Base-by-base conservation (phyloP, 2,888 invertebrate genomes). In the Drosophila hamatofila region DNA sequence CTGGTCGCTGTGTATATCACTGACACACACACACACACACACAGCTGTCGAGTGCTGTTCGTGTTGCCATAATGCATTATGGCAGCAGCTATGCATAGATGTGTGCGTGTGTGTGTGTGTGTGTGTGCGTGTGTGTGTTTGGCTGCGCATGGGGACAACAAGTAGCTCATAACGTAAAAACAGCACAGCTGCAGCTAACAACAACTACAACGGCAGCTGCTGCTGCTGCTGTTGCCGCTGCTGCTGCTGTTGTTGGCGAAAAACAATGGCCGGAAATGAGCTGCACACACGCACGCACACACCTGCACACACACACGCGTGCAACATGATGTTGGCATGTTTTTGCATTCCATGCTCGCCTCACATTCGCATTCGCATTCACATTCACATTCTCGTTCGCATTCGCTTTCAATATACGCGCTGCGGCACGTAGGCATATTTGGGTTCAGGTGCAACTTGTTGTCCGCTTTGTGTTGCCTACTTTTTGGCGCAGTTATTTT, bases 211-310 rank as follows among this genome's bases (percentile, higher is more conserved):
- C 62, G 78, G 48, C 67, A 80, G 39, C 39, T 41, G 57, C 58
- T 55, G 61, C 62, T 55, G 42, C 5, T 21, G 21, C 18, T 21
- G 42, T 6, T 21, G 9, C 41, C 9, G 23, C 23, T 23, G 25
- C 5, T 46, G 46, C 46, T 48, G 46, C 46, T 46, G 46, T 11
- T 46, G 65, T 56, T 33, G 54, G 68, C 71, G 60, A 87, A 90
- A 86, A 86, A 87, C 86, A 87, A 87, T 89, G 86, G 60, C 80
- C 81, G 90, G 88, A 87, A 89, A 87, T 87, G 86, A 89, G 90
- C 78, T 80, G 71, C 80, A 88, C 70, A 72, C 89, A 79, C 71
- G 67, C 81, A 83, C 51, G 67, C 59, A 55, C 55, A 66, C 11
- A 35, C 12, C 14, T 25, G 48, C 25, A 12, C 25, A 11, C 8